Evolutionary conservation across 2,888 invertebrate species (phyloP), one percentile per base, ranked within the genome.

Genomic region (Acanthosepion lycidas): DNA sequence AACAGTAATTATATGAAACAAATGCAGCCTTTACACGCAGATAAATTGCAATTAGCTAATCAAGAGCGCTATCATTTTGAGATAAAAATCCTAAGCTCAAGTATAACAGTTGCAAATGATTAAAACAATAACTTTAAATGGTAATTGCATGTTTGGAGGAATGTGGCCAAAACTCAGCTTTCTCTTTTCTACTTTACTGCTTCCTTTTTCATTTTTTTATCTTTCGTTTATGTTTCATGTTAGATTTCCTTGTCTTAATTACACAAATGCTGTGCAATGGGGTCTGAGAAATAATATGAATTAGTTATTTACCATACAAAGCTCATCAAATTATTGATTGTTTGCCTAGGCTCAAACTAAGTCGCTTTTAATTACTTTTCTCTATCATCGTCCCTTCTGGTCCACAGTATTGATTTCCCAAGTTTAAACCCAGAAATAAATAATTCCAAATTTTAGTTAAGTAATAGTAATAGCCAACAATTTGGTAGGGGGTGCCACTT

Each of bases 21-120:
- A 78, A 23, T 78, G 78, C n/a, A n/a, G n/a, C n/a, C 78, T 78
- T 78, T 78, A 78, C 78, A 78, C n/a, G 78, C 78, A n/a, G 78
- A 78, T 78, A 18, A 78, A 78, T 78, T 78, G 78, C 78, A 78
- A 78, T 78, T 78, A 78, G 78, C 78, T 78, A 78, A 78, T 78
- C 78, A 78, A 78, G n/a, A n/a, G 42, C 6, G 23, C 42, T n/a
- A 78, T 78, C 78, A 78, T 78, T 78, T 78, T 8, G 78, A 78
- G 33, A 78, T 78, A 78, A n/a, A 78, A n/a, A n/a, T 78, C 33
- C n/a, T 15, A 78, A 78, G n/a, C 78, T n/a, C n/a, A 78, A 78
- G n/a, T 78, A 78, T 33, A n/a, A 78, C 78, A 78, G n/a, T n/a
- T 78, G n/a, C n/a, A 78, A 15, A 78, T n/a, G 15, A 78, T n/a